Evolutionary conservation across 1,140 invertebrate species (phyloP).

Genomic region (Akabosia matsudoensis): DNA sequence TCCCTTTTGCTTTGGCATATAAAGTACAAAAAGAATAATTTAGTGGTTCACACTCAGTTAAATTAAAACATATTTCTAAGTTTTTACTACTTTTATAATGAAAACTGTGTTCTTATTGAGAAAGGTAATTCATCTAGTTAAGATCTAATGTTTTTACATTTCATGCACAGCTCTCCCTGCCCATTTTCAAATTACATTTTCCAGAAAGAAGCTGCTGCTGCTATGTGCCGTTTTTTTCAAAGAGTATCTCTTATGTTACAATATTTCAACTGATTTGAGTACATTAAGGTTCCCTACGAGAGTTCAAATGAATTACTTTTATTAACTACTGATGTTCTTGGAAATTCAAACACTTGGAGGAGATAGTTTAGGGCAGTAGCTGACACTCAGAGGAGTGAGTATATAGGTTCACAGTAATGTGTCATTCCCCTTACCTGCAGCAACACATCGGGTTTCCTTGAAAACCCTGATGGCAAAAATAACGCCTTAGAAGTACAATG

Average conservation of each 20-base stretch:
- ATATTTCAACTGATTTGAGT: conserved; percentile 2
- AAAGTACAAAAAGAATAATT: conserved; percentile 18
- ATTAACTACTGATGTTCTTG: not conserved
- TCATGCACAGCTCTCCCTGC: too few relatives aligned
- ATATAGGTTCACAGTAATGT: too few relatives aligned
- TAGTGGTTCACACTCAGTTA: conserved; percentile 23
- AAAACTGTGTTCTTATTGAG: too few relatives aligned
- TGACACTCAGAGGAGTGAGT: too few relatives aligned
- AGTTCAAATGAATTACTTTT: conserved; percentile 23
- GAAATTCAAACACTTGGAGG: not conserved
- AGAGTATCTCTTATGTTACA: not conserved
- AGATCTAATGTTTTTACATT: too few relatives aligned
- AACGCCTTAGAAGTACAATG: too few relatives aligned
- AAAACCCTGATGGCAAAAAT: too few relatives aligned
- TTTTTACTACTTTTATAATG: not conserved
- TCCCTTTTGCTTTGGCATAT: not conserved
- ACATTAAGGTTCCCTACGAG: not conserved
- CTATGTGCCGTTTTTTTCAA: not conserved
- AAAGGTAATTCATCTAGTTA: too few relatives aligned
- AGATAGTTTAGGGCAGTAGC: too few relatives aligned
- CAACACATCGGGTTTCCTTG: not conserved
- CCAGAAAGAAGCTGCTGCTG: too few relatives aligned
- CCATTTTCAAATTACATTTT: too few relatives aligned
- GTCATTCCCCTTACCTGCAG: too few relatives aligned
- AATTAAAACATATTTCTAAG: conserved; percentile 9